Evolutionary conservation across 2,888 invertebrate species (phyloP), one percentile per base, ranked within the genome.

Genomic region (Cantharis rustica): DNA sequence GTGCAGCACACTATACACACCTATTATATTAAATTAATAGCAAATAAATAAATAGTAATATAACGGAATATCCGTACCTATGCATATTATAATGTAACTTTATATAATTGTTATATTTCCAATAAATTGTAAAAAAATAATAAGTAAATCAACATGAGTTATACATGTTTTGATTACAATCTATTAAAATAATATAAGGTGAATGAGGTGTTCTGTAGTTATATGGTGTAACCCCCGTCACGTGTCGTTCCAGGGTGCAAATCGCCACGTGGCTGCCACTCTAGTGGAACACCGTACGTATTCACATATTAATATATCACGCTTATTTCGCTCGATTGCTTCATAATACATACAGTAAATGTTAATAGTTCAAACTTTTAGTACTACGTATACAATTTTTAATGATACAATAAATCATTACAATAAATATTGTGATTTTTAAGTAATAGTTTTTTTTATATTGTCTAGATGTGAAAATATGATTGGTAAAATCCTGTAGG

Each of bases 281-380:
- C 73, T 70, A 76, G 69, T 75, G 75, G 75, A 79, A 76, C 75
- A 75, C 69, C 72, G 75, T 72, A 61, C 77, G 70, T 75, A 76
- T 75, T 75, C 79, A 47, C 47, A 79, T 77, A 77, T 79, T 79
- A 79, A 79, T 79, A 75, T 79, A 77, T 79, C 75, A 75, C 72
- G 79, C 79, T 79, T 79, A 79, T 79, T 88, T 88, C 88, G 85
- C 84, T 80, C 81, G 81, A 80, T 82, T 81, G 82, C 85, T 72
- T 71, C 71, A 71, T 62, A 75, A 79, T 77, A 74, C 78, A 69
- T 20, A 69, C 61, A 27, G 72, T 69, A 69, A 63, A 61, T 31
- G 17, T 68, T 70, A 26, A 75, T 72, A 70, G 72, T 72, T 75
- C 68, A 47, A 75, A 75, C 20, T 61, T 47, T 70, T 72, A 72